Evolutionary conservation across 2,888 invertebrate genomes (phyloP).

Genomic region (Athetis lepigone): DNA sequence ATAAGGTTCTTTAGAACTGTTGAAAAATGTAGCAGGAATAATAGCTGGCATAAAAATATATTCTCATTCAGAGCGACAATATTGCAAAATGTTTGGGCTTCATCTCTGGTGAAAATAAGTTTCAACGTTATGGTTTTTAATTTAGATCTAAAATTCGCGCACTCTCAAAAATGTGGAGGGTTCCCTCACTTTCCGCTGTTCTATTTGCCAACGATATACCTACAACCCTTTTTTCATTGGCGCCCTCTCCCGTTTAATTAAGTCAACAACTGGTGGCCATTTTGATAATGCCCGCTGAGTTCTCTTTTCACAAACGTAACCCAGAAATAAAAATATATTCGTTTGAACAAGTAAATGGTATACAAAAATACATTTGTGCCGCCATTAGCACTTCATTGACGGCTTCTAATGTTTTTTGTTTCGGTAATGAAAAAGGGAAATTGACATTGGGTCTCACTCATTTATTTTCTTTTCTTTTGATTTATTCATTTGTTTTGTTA

Average conservation of each 20-base stretch:
- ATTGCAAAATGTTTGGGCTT: constrained; percentile 49
- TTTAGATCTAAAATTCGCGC: constrained; percentile 68
- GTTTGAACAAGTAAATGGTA: constrained; percentile 26
- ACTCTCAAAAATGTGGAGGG: constrained; percentile 60
- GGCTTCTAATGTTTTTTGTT: constrained; percentile 30
- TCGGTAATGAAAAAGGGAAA: constrained; percentile 19
- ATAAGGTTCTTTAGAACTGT: constrained; percentile 44
- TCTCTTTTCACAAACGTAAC: constrained; percentile 46
- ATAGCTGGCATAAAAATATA: constrained; percentile 54
- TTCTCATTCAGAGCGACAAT: constrained; percentile 54
- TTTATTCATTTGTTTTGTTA: constrained; percentile 19
- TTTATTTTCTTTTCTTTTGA: constrained; percentile 28
- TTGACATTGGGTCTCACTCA: constrained; percentile 17
- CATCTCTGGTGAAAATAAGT: constrained; percentile 44
- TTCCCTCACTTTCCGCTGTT: constrained; percentile 47
- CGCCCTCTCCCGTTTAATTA: constrained; percentile 73
- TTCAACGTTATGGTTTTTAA: constrained; percentile 65
- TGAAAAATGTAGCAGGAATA: constrained; percentile 42
- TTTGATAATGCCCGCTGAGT: constrained; percentile 61
- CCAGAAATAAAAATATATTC: constrained; percentile 33
- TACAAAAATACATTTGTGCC: constrained; percentile 28
- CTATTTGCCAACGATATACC: constrained; percentile 64
- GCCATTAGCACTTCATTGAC: constrained; percentile 33
- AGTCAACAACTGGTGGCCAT: constrained; percentile 70
- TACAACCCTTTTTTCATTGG: constrained; percentile 73